Evolutionary conservation across 2,797 vertebrate genomes (phyloP).

Genomic region (Nothura maculosa): DNA sequence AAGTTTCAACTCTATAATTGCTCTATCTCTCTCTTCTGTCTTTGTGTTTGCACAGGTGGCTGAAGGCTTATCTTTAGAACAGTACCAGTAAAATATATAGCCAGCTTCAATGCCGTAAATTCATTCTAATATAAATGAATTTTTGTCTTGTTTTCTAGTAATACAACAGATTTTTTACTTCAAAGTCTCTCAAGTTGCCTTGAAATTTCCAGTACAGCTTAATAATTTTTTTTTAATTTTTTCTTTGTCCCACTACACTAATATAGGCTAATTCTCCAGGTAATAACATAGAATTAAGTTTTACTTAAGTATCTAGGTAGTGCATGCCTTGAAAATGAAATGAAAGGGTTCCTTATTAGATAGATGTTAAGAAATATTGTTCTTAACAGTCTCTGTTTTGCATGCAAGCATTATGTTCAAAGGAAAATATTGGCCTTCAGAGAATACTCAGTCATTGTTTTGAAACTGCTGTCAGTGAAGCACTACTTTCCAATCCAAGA

Average conservation of each 20-base stretch:
- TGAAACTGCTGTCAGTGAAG: neutral
- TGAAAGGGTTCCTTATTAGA: neutral
- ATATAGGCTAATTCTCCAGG: neutral
- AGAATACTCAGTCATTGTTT: accelerated
- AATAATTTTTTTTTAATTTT: neutral
- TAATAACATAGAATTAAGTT: neutral
- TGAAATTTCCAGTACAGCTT: neutral
- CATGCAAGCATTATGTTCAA: neutral
- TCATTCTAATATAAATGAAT: neutral
- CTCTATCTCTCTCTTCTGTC: neutral
- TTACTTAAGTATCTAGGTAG: neutral
- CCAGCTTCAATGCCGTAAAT: neutral
- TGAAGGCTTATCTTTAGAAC: neutral
- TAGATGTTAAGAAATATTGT: neutral
- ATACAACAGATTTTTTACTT: neutral
- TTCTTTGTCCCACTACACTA: neutral
- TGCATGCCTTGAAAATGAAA: neutral
- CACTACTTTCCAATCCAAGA: neutral
- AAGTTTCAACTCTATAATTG: neutral
- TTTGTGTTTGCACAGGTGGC: neutral
- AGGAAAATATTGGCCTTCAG: neutral
- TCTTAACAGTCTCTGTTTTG: neutral
- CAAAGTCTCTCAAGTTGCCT: neutral
- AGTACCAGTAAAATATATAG: accelerated
- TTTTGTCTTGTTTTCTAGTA: neutral